These are phyloP conservation scores for Dermatophagoides farinae DNA, from an alignment of 1,140 invertebrate genomes.

Conservation along the genomic window DNA sequence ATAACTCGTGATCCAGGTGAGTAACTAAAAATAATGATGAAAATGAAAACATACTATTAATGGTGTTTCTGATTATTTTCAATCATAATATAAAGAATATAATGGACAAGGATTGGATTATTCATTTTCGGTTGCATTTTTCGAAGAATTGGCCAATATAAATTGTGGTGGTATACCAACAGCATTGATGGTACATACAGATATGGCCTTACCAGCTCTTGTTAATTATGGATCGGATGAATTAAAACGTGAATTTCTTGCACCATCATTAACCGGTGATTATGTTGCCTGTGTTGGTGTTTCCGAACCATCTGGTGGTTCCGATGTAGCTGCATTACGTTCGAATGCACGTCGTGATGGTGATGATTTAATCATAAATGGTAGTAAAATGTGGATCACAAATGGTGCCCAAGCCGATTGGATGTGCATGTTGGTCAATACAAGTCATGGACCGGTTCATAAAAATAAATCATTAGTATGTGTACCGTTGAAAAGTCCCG, in stretches of 20 bases:
- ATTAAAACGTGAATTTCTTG: constrained; percentile 35
- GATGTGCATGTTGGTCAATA: constrained; percentile 39
- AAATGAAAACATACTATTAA: not conserved
- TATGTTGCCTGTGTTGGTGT: constrained; percentile 35
- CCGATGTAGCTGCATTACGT: constrained; percentile 35
- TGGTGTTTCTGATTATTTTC: not conserved
- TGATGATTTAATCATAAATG: constrained; percentile 36
- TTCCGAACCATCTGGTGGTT: constrained; percentile 34
- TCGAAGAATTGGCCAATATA: constrained; percentile 34
- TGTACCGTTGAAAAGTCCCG: constrained; percentile 34
- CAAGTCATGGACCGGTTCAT: constrained; percentile 27
- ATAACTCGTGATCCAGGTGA: constrained; percentile 25
- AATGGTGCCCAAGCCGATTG: constrained; percentile 37
- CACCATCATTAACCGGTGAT: constrained; percentile 35
- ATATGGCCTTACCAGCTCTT: constrained; percentile 27
- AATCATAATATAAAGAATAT: constrained; percentile 29
- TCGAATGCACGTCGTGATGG: constrained; percentile 30
- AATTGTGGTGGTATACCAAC: constrained; percentile 35
- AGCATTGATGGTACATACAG: constrained; percentile 36
- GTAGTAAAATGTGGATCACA: constrained; percentile 37
- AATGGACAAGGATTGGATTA: constrained; percentile 38
- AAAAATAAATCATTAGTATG: constrained; percentile 38
- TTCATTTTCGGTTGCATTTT: constrained; percentile 33
- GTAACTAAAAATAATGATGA: too few relatives aligned
- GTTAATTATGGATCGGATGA: constrained; percentile 34